Evolutionary conservation across 2,797 vertebrate species (phyloP).

Genomic region (Allochrocebus solatus): DNA sequence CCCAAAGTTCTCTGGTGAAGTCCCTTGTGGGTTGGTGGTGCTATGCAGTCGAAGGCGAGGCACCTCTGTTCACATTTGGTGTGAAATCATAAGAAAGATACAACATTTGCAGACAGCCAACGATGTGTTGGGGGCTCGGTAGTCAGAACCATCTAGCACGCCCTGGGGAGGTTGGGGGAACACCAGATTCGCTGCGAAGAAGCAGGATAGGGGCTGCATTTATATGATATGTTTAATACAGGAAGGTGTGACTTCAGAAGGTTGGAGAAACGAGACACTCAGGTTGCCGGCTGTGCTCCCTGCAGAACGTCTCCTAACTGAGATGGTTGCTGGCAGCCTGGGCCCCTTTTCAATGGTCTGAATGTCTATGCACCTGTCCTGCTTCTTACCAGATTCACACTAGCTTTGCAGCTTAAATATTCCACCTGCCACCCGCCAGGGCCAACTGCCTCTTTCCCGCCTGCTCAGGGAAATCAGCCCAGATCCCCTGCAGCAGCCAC

Average conservation of each 20-base stretch:
- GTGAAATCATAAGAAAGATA: not conserved
- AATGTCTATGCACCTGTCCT: not conserved
- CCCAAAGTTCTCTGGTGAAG: not conserved
- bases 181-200: rapidly evolving
- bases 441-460: not conserved
- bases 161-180: not conserved
- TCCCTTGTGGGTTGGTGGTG: not conserved
- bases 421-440: not conserved
- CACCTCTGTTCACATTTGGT: not conserved
- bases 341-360: not conserved
- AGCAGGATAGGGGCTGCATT: not conserved
- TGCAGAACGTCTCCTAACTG: not conserved
- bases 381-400: not conserved
- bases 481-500: not conserved
- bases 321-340: not conserved
- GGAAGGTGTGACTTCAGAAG: not conserved
- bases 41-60: not conserved
- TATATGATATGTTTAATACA: not conserved
- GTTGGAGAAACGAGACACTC: not conserved
- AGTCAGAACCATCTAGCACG: not conserved
- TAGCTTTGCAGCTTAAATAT: not conserved
- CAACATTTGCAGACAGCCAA: not conserved
- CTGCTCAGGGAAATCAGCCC: not conserved
- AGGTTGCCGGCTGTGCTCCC: not conserved
- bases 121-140: rapidly evolving